Evolutionary conservation across 2,113 vertebrate genomes (phyloP).

Genomic region (Gallinago jamesoni): DNA sequence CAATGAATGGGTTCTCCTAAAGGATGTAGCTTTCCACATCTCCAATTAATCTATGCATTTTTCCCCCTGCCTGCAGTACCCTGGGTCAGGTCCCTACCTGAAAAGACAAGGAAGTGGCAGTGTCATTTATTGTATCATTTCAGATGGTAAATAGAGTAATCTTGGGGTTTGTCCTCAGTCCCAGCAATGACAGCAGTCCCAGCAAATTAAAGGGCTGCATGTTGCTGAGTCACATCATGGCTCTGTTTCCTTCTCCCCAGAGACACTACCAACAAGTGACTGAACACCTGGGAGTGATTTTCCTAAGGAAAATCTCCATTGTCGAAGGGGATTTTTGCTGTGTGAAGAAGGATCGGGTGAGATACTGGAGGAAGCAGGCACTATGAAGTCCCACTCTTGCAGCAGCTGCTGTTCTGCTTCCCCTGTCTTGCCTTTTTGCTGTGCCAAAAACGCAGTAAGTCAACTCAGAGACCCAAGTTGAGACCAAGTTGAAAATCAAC

Average conservation of each 20-base stretch:
- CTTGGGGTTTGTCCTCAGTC: neutral
- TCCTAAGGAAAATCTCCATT: neutral
- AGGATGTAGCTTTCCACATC: neutral
- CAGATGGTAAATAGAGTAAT: neutral
- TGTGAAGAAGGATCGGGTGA: neutral
- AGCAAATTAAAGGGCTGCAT: neutral
- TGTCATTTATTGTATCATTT: neutral
- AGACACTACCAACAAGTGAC: neutral
- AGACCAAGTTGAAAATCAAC: neutral
- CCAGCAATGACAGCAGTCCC: neutral
- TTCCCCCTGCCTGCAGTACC: neutral
- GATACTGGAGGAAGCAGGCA: neutral
- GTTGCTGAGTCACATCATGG: rapidly evolving
- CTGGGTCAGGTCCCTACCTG: neutral
- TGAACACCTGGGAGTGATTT: neutral
- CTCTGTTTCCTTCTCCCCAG: neutral
- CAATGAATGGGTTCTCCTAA: neutral
- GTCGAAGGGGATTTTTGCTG: neutral
- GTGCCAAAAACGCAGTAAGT: neutral
- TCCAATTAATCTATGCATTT: neutral
- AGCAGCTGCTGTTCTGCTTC: neutral
- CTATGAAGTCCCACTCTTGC: neutral
- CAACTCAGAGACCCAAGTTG: neutral
- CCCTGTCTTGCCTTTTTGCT: neutral
- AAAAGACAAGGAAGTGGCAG: neutral